A percentile compares a stretch with the other conserved stretches of the same genome.
These are phyloP conservation scores for Chelonia mydas DNA, from an alignment of 2,797 vertebrate species.

Conservation along the genomic window DNA sequence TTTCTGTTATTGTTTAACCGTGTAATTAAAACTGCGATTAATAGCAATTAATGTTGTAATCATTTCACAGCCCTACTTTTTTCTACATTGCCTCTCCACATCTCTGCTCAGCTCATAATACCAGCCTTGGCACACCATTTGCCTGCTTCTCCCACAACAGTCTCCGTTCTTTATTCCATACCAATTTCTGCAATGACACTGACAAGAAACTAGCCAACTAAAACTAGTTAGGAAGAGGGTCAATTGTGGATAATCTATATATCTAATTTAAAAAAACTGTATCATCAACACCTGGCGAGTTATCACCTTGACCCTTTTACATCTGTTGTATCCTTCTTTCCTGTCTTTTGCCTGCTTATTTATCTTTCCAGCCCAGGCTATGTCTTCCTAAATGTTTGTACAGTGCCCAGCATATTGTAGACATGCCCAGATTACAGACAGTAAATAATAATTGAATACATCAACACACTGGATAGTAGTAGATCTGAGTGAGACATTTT, in stretches of 20 bases:
- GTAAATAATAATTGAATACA: neutral
- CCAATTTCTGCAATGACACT: neutral
- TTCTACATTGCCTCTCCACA: neutral
- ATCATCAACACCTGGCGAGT: neutral
- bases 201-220: neutral
- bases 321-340: neutral
- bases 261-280: neutral
- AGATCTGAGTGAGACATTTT: neutral
- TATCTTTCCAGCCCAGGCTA: neutral
- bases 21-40: too few relatives aligned
- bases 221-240: neutral
- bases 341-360: neutral
- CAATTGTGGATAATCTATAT: neutral
- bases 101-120: neutral
- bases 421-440: neutral
- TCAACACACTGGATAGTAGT: neutral
- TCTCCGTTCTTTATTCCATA: neutral
- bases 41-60: too few relatives aligned
- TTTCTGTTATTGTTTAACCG: too few relatives aligned
- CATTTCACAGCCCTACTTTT: neutral
- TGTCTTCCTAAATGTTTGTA: neutral
- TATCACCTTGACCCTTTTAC: neutral
- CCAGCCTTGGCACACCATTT: neutral
- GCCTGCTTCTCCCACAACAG: neutral
- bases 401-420: neutral